phyloP scores from a whole-genome alignment of 2,888 invertebrate genomes.

The Xylota segnis region DNA sequence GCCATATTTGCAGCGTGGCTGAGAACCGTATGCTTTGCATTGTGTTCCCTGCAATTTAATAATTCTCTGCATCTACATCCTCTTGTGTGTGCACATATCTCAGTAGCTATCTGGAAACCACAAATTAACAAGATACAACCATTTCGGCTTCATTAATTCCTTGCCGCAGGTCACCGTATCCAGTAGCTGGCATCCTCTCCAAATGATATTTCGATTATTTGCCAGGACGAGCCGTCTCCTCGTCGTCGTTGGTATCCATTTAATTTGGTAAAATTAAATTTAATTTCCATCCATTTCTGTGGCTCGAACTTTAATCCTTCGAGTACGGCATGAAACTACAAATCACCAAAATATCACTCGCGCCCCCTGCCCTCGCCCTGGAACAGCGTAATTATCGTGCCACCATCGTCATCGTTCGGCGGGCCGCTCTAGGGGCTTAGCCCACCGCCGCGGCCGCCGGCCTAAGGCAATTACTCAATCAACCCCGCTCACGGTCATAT shows the following conservation, averaged over 20 bases:
- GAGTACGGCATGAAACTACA: conserved; percentile 24
- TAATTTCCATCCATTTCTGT: conserved; percentile 37
- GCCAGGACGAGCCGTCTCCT: background rate
- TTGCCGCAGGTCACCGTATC: conserved; percentile 17
- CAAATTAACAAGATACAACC: conserved; percentile 38
- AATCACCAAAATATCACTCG: conserved; percentile 67
- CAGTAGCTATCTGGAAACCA: background rate
- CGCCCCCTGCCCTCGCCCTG: too few relatives aligned
- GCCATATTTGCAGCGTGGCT: too few relatives aligned
- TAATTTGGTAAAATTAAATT: conserved; percentile 36
- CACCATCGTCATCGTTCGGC: conserved; percentile 37
- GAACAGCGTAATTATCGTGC: conserved; percentile 67
- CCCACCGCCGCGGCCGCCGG: background rate
- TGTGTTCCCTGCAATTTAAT: background rate
- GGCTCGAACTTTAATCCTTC: conserved; percentile 29
- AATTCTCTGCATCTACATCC: background rate
- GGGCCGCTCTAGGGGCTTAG: background rate
- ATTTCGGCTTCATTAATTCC: conserved; percentile 16
- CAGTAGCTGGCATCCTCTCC: conserved; percentile 35
- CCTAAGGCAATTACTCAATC: conserved; percentile 71
- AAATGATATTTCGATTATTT: conserved; percentile 40
- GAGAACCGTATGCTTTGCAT: background rate
- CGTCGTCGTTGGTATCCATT: background rate
- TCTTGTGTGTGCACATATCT: background rate
- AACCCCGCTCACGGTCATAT: conserved; percentile 58